Evolutionary conservation across 1,140 invertebrate genomes (phyloP), one percentile per base, ranked within the genome.

Genomic region (Nephila pilipes): DNA sequence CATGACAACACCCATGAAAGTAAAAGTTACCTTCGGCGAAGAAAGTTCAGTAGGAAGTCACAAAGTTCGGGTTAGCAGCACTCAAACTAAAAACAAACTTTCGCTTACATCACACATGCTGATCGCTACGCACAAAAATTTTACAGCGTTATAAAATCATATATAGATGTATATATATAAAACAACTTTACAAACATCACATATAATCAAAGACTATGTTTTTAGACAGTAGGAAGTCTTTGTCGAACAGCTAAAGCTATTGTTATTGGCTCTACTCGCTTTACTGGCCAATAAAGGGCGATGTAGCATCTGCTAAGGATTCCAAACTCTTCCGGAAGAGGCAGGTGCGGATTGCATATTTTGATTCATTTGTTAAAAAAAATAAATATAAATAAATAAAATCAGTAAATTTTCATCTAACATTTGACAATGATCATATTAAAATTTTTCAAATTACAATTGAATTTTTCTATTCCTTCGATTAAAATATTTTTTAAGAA

Each of bases 1-100:
- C 8, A 63, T 29, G 85, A 87, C 85, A 88, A 88, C 87, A 88
- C 63, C 87, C 87, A 88, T 54, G 54, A 85, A 32, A 58, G 87
- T 88, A 55, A 65, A 88, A 57, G 18, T 69, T 38, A 46, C 63
- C 63, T n/a, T 75, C 36, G 18, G 36, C n/a, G n/a, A 88, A 69
- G 46, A 69, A 88, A 88, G 87, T 54, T 57, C 63, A 69, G 32
- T 75, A 75, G 69, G 69, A 75, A 75, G 69, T 75, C 69, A 75
- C 18, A 18, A 75, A 14, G 55, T 85, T 85, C 29, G 29, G 20
- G 58, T 3, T 75, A 14, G 29, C 5, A 58, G 5, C 85, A 88
- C 32, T 63, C 25, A 36, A 18, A 88, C 38, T 36, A 65, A 14
- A n/a, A 88, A 20, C 29, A 25, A 55, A 36, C 46, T 29, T 38